phyloP scores from a whole-genome alignment of 2,888 invertebrate genomes.

The Zootermopsis nevadensis region DNA sequence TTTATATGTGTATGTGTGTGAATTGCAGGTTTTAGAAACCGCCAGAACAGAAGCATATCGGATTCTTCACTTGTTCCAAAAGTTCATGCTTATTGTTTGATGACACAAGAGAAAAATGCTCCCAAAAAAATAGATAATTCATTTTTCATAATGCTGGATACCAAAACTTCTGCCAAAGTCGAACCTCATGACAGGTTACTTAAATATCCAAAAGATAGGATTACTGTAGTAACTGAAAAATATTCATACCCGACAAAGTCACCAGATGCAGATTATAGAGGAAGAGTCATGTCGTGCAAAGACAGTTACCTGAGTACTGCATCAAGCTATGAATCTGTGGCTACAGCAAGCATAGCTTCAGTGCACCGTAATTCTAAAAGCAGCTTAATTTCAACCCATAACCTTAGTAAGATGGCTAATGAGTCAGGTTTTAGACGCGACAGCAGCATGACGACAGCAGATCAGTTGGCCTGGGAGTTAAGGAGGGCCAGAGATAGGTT shows the following conservation, averaged over 20 bases:
- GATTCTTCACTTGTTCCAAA: slow-evolving; percentile 27
- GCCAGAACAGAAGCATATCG: background rate
- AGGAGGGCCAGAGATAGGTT: slow-evolving; percentile 48
- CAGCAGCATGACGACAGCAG: slow-evolving; percentile 20
- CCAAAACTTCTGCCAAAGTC: background rate
- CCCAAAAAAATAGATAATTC: background rate
- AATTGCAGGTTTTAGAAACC: slow-evolving; percentile 4
- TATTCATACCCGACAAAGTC: background rate
- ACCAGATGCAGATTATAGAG: background rate
- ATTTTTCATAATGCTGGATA: background rate
- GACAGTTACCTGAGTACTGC: background rate
- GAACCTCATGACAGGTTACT: background rate
- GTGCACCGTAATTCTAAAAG: background rate
- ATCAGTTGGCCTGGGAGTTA: slow-evolving; percentile 47
- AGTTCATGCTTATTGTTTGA: slow-evolving; percentile 13
- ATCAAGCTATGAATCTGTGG: background rate
- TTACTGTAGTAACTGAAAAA: slow-evolving; percentile 37
- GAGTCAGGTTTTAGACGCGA: slow-evolving; percentile 6
- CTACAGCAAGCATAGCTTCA: slow-evolving; percentile 1
- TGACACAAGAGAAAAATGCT: background rate
- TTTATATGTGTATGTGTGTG: background rate
- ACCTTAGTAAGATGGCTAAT: background rate
- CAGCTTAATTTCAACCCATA: background rate
- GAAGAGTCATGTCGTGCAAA: background rate
- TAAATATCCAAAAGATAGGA: slow-evolving; percentile 17